Conservation (phyloP, 2,797 vertebrate genomes). For the Malurus leucopterus region DNA sequence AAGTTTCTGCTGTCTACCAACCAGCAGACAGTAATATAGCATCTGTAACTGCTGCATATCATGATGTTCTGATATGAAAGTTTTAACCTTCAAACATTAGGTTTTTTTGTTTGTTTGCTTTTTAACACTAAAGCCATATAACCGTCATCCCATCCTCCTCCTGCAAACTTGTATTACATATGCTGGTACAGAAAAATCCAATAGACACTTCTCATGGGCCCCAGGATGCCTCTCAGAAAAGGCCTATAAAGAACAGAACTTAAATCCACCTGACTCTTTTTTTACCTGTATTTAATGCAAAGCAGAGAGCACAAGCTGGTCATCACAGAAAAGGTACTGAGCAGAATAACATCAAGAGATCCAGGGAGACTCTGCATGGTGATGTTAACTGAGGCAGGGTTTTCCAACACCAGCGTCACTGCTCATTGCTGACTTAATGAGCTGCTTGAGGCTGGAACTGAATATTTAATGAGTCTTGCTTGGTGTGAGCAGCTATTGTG, state of each 20-base stretch:
- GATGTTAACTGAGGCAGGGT: constrained; percentile 73
- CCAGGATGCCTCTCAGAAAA: not conserved
- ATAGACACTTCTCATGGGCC: not conserved
- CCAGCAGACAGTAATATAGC: not conserved
- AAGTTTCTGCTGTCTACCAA: not conserved
- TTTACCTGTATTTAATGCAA: constrained; percentile 97
- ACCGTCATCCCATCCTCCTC: not conserved
- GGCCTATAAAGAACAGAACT: constrained; percentile 31
- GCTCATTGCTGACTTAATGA: constrained; percentile 82
- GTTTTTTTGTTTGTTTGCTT: not conserved
- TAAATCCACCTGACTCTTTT: constrained; percentile 25
- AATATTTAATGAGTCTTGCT: constrained; percentile 83
- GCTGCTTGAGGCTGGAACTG: constrained; percentile 83
- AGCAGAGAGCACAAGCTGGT: constrained; percentile 92
- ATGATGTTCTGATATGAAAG: not conserved
- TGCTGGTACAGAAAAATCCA: constrained; percentile 5
- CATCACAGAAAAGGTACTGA: constrained; percentile 83
- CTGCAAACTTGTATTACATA: constrained; percentile 3
- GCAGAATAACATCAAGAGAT: constrained; percentile 70
- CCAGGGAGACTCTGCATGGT: constrained; percentile 75
- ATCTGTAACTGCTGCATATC: not conserved
- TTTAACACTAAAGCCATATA: not conserved
- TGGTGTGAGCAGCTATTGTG: constrained; percentile 75
- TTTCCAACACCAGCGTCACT: constrained; percentile 75
- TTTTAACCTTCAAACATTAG: not conserved